Evolutionary conservation across 2,888 invertebrate genomes (phyloP).

Genomic region (Lasioglossum calceatum): DNA sequence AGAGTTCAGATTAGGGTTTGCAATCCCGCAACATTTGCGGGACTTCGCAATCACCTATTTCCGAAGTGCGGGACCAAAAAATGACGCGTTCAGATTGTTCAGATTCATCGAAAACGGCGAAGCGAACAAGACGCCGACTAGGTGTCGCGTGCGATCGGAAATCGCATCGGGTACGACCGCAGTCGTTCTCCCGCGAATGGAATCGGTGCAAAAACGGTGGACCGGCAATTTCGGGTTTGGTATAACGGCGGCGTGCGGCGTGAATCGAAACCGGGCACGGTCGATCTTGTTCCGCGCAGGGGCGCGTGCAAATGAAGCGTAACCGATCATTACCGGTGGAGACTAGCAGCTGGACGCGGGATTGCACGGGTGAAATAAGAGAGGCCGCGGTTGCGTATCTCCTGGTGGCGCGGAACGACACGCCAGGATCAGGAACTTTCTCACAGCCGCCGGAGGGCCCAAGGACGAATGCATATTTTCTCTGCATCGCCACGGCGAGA

Average conservation of each 20-base stretch:
- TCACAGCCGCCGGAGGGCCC: constrained; percentile 57
- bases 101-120: background rate
- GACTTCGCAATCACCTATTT: no score
- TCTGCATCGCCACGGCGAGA: background rate
- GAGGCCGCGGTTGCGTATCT: constrained; percentile 26
- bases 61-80: no score
- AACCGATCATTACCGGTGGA: constrained; percentile 35
- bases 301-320: constrained; percentile 53
- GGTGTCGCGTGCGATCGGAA: background rate
- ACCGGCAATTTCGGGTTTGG: constrained; percentile 24
- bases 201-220: background rate
- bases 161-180: background rate
- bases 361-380: constrained; percentile 40
- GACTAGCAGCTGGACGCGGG: constrained; percentile 14
- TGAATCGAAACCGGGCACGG: background rate
- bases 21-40: no score
- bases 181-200: background rate
- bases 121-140: background rate
- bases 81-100: no score
- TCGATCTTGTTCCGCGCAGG: constrained; percentile 40
- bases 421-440: constrained; percentile 67
- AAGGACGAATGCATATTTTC: constrained; percentile 64
- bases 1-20: no score
- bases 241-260: constrained; percentile 5
- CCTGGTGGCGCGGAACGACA: constrained; percentile 23